Conservation (phyloP, 2,113 vertebrate species). For the Peromyscus californicus region DNA sequence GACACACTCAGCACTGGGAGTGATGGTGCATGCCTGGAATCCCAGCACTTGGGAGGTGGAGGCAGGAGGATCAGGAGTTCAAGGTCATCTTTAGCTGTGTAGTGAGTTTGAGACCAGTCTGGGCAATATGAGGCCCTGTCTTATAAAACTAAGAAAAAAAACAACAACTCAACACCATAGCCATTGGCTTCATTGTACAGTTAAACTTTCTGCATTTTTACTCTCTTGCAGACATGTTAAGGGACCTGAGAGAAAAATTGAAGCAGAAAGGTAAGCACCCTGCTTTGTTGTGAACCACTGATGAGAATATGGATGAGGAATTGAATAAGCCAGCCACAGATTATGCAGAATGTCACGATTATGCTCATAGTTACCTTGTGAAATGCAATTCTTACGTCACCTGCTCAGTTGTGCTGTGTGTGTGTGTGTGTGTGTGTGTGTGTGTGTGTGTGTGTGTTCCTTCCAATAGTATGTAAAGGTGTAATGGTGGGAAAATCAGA, state of each 20-base stretch:
- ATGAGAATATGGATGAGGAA: neutral
- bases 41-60: neutral
- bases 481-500: too few species aligned
- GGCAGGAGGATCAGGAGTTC: neutral
- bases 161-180: neutral
- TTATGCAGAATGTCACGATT: neutral
- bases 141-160: neutral
- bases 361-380: too few species aligned
- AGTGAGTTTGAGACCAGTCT: neutral
- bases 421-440: neutral
- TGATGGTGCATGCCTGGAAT: neutral
- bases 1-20: neutral
- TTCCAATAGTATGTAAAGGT: neutral
- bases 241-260: neutral
- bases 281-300: neutral
- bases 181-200: neutral
- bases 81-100: neutral
- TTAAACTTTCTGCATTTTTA: neutral
- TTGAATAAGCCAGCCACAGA: too few species aligned
- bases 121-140: neutral
- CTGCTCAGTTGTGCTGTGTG: neutral
- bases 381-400: neutral
- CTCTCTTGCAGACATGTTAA: neutral
- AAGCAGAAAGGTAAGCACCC: neutral
- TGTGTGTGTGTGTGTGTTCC: neutral